Conservation (phyloP, 2,113 vertebrate species). For the Edolisoma coerulescens region DNA sequence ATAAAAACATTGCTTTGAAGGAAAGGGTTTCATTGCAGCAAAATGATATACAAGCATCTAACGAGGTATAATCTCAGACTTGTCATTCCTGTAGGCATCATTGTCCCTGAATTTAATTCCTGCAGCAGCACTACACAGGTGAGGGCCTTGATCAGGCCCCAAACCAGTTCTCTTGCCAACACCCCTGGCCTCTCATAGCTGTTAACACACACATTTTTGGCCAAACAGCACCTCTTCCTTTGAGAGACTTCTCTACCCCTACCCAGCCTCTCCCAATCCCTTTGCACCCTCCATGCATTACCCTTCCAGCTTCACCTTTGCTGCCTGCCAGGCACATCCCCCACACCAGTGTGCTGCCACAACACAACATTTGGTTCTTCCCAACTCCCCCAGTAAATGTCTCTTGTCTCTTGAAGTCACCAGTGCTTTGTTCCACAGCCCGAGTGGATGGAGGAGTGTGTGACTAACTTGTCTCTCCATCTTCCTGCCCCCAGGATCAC, state of each 20-base stretch:
- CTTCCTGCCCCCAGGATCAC: neutral
- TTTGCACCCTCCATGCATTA: neutral
- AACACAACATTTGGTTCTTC: neutral
- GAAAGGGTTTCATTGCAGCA: neutral
- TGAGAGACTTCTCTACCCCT: neutral
- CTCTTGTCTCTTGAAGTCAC: neutral
- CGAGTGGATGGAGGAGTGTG: rapidly evolving
- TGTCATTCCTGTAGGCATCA: neutral
- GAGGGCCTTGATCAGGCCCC: neutral
- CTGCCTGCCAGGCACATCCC: neutral
- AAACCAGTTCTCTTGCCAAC: neutral
- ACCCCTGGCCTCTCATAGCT: neutral
- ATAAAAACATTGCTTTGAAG: neutral
- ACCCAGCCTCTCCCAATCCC: neutral
- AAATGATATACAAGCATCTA: neutral
- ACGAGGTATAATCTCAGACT: neutral
- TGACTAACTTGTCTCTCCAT: neutral
- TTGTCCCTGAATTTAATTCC: neutral
- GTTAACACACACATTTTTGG: neutral
- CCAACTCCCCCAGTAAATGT: neutral
- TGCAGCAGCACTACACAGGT: neutral
- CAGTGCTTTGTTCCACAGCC: neutral
- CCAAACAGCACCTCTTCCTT: neutral
- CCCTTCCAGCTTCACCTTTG: neutral
- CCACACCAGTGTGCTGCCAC: neutral